phyloP scores from a whole-genome alignment of 2,797 vertebrate genomes.

The Propithecus perrieri region DNA sequence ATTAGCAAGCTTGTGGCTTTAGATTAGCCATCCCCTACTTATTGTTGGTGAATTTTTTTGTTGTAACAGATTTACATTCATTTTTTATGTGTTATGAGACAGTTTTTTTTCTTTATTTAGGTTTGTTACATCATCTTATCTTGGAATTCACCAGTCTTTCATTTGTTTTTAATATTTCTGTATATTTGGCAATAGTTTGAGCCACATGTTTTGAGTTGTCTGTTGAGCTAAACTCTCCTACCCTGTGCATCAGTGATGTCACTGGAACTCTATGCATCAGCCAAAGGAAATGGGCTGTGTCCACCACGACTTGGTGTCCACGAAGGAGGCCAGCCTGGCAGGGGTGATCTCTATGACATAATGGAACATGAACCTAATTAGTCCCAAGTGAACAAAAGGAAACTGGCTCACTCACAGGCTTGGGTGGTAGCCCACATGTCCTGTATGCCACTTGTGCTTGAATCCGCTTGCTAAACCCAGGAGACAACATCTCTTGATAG shows the following conservation, averaged over 20 bases:
- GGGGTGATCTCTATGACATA: neutral
- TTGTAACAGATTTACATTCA: neutral
- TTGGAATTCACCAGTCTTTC: neutral
- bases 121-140: neutral
- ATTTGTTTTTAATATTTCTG: neutral
- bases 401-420: neutral
- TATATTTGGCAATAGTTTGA: neutral
- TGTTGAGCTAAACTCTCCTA: neutral
- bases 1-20: neutral
- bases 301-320: rapidly evolving
- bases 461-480: neutral
- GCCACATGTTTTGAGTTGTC: too few relatives aligned
- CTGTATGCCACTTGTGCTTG: too few relatives aligned
- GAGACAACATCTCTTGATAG: neutral
- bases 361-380: neutral
- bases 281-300: neutral
- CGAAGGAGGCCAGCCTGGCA: neutral
- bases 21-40: neutral
- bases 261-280: too few relatives aligned
- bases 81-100: neutral
- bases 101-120: neutral
- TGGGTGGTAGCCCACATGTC: too few relatives aligned
- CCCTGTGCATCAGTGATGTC: rapidly evolving
- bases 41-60: neutral
- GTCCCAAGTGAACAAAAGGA: too few relatives aligned